Evolutionary conservation across 2,888 invertebrate genomes (phyloP).

Genomic region (Hyposoter dolosus): DNA sequence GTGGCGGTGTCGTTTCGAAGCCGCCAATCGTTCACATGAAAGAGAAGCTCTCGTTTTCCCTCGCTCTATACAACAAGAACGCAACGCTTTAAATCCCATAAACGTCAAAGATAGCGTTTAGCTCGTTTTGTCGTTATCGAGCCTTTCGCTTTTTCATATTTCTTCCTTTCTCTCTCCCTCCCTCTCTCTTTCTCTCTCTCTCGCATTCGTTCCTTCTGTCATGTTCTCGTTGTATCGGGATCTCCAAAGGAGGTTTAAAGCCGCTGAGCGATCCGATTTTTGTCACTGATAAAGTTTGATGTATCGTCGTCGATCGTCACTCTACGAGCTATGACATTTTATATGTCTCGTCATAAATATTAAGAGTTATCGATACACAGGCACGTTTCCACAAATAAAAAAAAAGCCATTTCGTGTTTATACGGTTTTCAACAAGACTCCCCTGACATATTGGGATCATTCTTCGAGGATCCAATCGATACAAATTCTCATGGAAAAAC

Average conservation of each 20-base stretch:
- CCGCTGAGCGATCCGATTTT: constrained; percentile 49
- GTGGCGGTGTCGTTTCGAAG: constrained; percentile 45
- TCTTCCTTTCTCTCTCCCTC: constrained; percentile 19
- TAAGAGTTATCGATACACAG: constrained; percentile 6
- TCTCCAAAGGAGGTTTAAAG: constrained; percentile 35
- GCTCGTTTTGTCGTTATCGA: constrained; percentile 62
- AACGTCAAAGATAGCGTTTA: constrained; percentile 67
- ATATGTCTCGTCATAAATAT: constrained; percentile 7
- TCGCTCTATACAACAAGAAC: constrained; percentile 7
- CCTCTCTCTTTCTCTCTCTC: constrained; percentile 15
- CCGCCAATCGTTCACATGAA: constrained; percentile 32
- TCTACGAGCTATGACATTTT: constrained; percentile 30
- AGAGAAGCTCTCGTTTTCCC: constrained; percentile 47
- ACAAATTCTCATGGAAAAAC: too few relatives aligned
- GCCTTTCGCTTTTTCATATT: constrained; percentile 20
- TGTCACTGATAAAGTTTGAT: constrained; percentile 57
- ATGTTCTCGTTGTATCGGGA: background rate
- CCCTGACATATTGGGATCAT: background rate
- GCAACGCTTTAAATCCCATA: constrained; percentile 67
- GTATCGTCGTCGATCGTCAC: constrained; percentile 28
- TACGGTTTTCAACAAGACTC: constrained; percentile 20
- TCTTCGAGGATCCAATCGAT: background rate
- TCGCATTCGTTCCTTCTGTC: background rate
- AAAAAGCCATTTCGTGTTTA: constrained; percentile 27
- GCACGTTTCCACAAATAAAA: background rate